Base-by-base conservation (phyloP, 2,888 invertebrate species). In the Rhagium mordax region DNA sequence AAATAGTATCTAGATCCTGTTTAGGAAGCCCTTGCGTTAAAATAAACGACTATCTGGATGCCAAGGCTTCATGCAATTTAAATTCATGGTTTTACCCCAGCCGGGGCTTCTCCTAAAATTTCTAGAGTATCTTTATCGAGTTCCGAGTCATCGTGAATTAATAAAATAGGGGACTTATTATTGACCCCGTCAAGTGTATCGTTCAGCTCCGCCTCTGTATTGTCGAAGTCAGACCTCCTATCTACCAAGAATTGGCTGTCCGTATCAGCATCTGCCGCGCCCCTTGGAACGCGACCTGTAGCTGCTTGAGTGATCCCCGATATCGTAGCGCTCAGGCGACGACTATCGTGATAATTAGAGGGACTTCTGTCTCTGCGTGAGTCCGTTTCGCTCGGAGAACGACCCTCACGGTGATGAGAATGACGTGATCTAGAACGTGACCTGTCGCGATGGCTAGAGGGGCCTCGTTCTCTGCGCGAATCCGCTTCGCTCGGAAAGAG, bases 371-470 rank as follows among this genome's bases (percentile, higher is more conserved):
- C 55, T 20, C 55, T 55, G 55, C 21, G 55, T 60, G 60, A 60
- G 15, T 18, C 60, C 29, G 60, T 33, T 16, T 60, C 33, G 20
- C 60, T 60, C 60, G 29, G 33, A 60, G 60, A 60, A 33, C 33
- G 29, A 33, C 60, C 6, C 15, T 60, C 60, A 55, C 21, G 20
- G 18, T 55, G n/a, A 20, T 21, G 55, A 55, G 55, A 55, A 2
- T 20, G 13, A 2, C 55, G 5, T 2, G 55, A 55, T 51, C 51
- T 51, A 15, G 3, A 24, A 6, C 6, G 24, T 4, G 24, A 24
- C 6, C 3, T 24, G 24, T 24, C 3, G 24, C 24, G 24, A 24
- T 24, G 6, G n/a, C n/a, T 24, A 24, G 24, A 24, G 3, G 3
- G 24, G 3, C 24, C 24, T 4, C 24, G n/a, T n/a, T 55, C 55